These are phyloP conservation scores for Drosophila suboccidentalis DNA, from an alignment of 2,888 invertebrate genomes.

Conservation along the genomic window DNA sequence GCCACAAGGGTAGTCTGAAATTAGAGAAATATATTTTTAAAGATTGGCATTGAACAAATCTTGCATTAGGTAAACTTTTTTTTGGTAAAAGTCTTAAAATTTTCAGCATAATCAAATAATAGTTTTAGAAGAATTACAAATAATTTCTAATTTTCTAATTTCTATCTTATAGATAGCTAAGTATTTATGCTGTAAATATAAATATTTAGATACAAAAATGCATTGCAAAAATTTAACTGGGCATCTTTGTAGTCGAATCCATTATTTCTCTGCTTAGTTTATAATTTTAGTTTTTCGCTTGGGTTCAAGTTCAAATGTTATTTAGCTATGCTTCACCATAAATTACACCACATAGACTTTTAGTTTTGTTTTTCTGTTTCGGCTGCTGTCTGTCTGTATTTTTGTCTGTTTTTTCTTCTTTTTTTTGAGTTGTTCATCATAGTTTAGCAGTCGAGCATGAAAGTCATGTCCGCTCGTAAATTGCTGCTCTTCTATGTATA, in stretches of 20 bases:
- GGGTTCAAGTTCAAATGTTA: slow-evolving; percentile 74
- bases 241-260: background rate
- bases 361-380: slow-evolving; percentile 36
- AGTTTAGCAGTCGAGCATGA: slow-evolving; percentile 72
- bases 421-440: slow-evolving; percentile 58
- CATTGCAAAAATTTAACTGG: background rate
- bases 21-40: background rate
- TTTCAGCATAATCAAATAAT: background rate
- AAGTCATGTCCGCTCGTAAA: slow-evolving; percentile 79
- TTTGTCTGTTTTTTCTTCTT: background rate
- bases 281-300: slow-evolving; percentile 29
- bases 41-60: too few species aligned
- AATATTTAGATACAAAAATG: background rate
- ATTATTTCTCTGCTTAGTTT: slow-evolving; percentile 21
- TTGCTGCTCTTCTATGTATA: slow-evolving; percentile 43
- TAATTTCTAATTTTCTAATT: too few species aligned
- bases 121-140: too few species aligned
- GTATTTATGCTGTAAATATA: too few species aligned
- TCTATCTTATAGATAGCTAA: too few species aligned
- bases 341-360: slow-evolving; percentile 40
- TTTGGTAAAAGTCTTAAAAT: background rate
- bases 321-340: slow-evolving; percentile 51
- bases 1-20: background rate
- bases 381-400: background rate
- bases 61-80: too few species aligned